phyloP scores from a whole-genome alignment of 2,888 invertebrate genomes.

The Cyaniris semiargus region DNA sequence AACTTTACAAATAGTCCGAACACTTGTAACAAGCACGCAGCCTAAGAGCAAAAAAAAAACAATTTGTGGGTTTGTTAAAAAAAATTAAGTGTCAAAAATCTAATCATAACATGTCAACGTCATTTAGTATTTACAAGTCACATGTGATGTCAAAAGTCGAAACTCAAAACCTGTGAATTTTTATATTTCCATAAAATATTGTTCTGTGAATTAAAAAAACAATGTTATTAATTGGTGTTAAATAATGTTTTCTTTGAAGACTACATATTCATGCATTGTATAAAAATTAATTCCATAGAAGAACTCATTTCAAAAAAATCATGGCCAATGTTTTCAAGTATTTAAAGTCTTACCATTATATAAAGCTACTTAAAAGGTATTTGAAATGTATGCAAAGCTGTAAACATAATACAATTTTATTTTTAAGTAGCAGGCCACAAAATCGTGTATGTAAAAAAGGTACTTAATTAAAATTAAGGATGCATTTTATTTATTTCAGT shows the following conservation, averaged over 20 bases:
- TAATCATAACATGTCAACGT: not conserved
- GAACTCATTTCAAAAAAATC: not conserved
- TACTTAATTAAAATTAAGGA: not conserved
- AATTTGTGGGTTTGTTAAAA: not conserved
- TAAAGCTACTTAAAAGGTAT: not conserved
- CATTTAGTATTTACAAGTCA: not conserved
- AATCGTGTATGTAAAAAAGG: not conserved
- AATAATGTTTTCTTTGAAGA: not conserved
- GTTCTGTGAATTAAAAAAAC: not conserved
- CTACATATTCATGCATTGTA: not conserved
- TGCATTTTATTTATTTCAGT: slow-evolving; percentile 10
- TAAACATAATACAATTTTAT: not conserved
- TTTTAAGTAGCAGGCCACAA: not conserved
- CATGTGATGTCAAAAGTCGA: not conserved
- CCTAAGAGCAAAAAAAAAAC: too few species aligned
- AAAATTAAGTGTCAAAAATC: not conserved
- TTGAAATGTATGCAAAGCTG: not conserved
- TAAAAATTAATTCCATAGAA: not conserved
- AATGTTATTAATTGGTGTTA: not conserved
- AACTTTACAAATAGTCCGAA: not conserved
- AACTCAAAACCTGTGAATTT: not conserved
- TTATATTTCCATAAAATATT: not conserved
- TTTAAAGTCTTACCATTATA: not conserved
- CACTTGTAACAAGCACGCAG: not conserved
- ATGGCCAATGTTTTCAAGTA: slow-evolving; percentile 9